Evolutionary conservation across 2,113 vertebrate species (phyloP).

Genomic region (Corythoichthys intestinalis): DNA sequence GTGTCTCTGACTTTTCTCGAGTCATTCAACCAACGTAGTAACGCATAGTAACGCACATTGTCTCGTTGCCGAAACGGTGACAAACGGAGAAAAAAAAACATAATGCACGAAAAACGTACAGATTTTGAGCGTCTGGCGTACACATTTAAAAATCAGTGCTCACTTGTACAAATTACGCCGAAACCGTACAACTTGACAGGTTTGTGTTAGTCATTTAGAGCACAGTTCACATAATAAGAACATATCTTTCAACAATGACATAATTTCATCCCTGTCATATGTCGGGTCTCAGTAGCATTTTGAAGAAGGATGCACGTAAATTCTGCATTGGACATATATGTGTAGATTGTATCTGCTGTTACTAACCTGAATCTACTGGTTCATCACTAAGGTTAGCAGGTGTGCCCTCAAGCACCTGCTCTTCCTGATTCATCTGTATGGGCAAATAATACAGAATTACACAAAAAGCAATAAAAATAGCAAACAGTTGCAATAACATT

Average conservation of each 20-base stretch:
- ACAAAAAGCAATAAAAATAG: not conserved
- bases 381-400: constrained; percentile 82
- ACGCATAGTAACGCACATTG: too few relatives aligned
- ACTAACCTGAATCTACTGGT: constrained; percentile 77
- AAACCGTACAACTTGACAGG: too few relatives aligned
- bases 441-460: constrained; percentile 10
- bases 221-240: not conserved
- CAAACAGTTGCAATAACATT: not conserved
- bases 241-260: not conserved
- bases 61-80: too few relatives aligned
- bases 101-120: too few relatives aligned
- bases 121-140: too few relatives aligned
- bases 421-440: constrained; percentile 83
- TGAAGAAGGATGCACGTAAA: not conserved
- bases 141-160: too few relatives aligned
- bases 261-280: not conserved
- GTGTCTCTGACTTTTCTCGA: too few relatives aligned
- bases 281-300: not conserved
- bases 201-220: not conserved
- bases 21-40: too few relatives aligned
- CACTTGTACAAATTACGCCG: too few relatives aligned
- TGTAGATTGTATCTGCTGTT: not conserved
- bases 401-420: constrained; percentile 79
- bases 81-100: too few relatives aligned
- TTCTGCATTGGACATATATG: not conserved